Evolutionary conservation across 1,140 invertebrate genomes (phyloP), one percentile per base, ranked within the genome.

Genomic region (Zeugodacus cucurbitae): DNA sequence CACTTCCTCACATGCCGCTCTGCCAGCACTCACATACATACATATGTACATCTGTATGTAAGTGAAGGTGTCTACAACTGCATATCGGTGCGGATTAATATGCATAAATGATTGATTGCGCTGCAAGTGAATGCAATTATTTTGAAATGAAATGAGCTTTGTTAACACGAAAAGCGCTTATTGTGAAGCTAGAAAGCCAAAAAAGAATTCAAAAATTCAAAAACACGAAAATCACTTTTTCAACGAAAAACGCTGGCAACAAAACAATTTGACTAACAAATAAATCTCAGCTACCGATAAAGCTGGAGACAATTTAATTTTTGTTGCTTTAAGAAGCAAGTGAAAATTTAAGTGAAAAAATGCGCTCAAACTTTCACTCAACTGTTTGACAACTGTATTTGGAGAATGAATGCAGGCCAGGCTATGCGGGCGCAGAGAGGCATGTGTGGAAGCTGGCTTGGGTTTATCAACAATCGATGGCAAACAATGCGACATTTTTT

Each of bases 101-200:
- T 62, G 58, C 58, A 62, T 62, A 62, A 62, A 22, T 74, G 67
- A 74, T 74, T 74, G 67, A 74, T 74, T 74, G 34, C 17, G 67
- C 7, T 41, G 67, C 34, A 22, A 41, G 14, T 11, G 34, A 37
- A 74, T 4, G 17, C 32, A 41, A 74, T 34, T 41, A 74, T 37
- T 74, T 62, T 62, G 2, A 74, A 29, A 37, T 17, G 48, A 32
- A 37, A 74, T 14, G 20, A 14, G 32, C 34, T 37, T 34, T 37
- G 34, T 20, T 37, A 70, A 64, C 4, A 26, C n/a, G 32, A 29
- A 41, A 17, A 37, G 20, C 4, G 29, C 29, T 20, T 41, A 29
- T 67, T 11, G 7, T 37, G 14, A n/a, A 34, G 34, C 17, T 74
- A 20, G 17, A 5, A 74, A 41, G 37, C 32, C 34, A 74, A 41